Percentiles rank a stretch among this genome's conserved stretches.
phyloP scores from a whole-genome alignment of 2,113 vertebrate species.

The Mus pahari region DNA sequence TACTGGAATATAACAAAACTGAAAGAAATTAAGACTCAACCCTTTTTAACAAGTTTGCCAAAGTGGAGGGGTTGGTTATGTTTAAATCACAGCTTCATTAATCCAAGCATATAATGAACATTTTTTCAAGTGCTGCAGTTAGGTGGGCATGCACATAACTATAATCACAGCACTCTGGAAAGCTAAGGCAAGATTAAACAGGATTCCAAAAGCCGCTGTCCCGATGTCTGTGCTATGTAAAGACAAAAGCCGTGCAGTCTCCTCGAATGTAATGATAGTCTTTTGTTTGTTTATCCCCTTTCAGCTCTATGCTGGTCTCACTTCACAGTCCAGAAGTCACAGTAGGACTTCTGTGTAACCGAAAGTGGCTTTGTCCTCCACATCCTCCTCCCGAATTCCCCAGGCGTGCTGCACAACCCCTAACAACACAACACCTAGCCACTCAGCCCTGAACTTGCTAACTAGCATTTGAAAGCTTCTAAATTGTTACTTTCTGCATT shows the following conservation, averaged over 20 bases:
- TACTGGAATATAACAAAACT: conserved; percentile 64
- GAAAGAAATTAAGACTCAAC: conserved; percentile 45
- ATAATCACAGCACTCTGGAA: background rate
- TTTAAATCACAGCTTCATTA: conserved; percentile 60
- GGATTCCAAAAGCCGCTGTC: background rate
- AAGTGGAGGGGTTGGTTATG: conserved; percentile 50
- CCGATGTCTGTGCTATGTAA: conserved; percentile 26
- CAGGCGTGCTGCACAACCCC: background rate
- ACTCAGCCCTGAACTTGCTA: background rate
- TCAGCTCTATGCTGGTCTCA: background rate
- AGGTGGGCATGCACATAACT: background rate
- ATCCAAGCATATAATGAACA: conserved; percentile 30
- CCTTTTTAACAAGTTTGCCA: conserved; percentile 60
- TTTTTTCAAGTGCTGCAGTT: background rate
- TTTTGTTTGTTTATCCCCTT: background rate
- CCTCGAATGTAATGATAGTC: background rate
- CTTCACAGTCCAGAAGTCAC: background rate
- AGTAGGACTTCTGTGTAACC: background rate
- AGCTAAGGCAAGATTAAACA: background rate
- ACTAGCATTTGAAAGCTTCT: conserved; percentile 48
- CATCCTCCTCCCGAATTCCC: background rate
- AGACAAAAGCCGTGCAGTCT: conserved; percentile 18
- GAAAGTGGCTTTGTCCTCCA: too few relatives aligned
- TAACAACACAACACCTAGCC: too few relatives aligned
- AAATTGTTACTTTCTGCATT: conserved; percentile 23